These are phyloP conservation scores for Tachycineta bicolor DNA, from an alignment of 2,113 vertebrate genomes.

Conservation along the genomic window DNA sequence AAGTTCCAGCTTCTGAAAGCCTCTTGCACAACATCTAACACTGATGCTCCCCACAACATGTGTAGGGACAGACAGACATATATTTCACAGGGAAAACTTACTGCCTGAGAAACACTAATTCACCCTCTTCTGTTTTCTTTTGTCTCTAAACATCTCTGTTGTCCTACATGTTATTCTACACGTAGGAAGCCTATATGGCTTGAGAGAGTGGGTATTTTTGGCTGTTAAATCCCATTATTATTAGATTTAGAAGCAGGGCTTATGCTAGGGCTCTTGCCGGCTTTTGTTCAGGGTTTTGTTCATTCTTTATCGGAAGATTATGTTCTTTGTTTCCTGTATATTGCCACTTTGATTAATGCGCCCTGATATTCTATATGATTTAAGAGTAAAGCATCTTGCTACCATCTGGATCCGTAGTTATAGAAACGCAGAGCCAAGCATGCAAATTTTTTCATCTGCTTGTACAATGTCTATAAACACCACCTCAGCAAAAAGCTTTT, in stretches of 20 bases:
- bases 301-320: not conserved
- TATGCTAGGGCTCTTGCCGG: not conserved
- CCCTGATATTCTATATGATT: not conserved
- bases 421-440: not conserved
- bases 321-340: not conserved
- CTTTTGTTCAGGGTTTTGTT: not conserved
- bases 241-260: not conserved
- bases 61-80: not conserved
- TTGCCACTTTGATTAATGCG: not conserved
- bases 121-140: not conserved
- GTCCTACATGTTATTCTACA: not conserved
- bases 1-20: not conserved
- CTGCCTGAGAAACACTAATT: not conserved
- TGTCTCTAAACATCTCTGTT: not conserved
- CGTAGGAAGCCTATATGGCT: not conserved
- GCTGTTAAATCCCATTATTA: not conserved
- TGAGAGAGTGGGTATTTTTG: not conserved
- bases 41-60: accelerated
- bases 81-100: not conserved
- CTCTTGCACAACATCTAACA: not conserved
- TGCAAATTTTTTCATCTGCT: not conserved
- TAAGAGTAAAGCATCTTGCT: not conserved
- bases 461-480: not conserved
- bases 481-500: not conserved
- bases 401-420: not conserved